These are phyloP conservation scores for Oreochromis mossambicus DNA, from an alignment of 2,797 vertebrate genomes.

Conservation along the genomic window DNA sequence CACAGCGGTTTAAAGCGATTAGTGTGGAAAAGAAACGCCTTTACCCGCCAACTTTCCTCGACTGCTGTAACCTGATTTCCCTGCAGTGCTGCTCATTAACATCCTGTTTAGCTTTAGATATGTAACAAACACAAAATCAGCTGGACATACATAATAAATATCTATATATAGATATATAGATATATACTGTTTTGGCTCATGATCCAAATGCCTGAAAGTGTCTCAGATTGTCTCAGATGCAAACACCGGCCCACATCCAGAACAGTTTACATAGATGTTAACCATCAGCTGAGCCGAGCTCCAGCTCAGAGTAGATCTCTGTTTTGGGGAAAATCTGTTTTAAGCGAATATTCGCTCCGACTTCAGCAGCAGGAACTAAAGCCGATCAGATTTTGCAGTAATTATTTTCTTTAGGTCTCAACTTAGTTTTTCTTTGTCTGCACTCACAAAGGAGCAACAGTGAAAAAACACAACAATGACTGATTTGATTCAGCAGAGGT, in stretches of 20 bases:
- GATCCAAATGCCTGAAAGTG: neutral
- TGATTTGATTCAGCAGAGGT: neutral
- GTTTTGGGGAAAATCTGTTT: neutral
- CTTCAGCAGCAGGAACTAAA: neutral
- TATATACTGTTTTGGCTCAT: neutral
- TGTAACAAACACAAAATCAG: neutral
- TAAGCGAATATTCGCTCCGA: neutral
- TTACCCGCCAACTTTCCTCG: neutral
- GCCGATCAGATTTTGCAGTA: neutral
- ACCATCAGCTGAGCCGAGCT: neutral
- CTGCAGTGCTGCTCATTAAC: neutral
- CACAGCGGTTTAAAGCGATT: neutral
- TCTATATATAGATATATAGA: too few species aligned
- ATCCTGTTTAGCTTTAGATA: neutral
- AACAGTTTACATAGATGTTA: neutral
- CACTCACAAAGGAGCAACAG: neutral
- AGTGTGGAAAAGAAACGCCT: neutral
- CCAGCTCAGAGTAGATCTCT: neutral
- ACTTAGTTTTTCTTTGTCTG: neutral
- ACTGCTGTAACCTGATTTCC: neutral
- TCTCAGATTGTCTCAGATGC: too few species aligned
- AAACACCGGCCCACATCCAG: neutral
- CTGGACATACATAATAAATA: neutral
- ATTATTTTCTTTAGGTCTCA: neutral
- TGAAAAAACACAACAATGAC: neutral